Conservation (phyloP, 92 coral and sea anemone species). For the Phymanthus crucifer region DNA sequence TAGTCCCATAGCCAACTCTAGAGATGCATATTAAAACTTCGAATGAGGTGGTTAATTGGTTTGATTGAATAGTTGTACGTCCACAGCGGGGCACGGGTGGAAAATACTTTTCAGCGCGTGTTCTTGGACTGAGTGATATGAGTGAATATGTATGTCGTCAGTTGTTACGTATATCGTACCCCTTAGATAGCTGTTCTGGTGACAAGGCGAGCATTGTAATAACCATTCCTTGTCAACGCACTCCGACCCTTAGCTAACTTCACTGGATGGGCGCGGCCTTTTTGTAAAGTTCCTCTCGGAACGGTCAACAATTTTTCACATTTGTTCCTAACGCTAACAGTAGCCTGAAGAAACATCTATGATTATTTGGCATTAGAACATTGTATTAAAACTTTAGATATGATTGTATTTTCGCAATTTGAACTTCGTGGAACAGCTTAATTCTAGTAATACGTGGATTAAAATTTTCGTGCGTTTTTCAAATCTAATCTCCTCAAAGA, state of each 20-base stretch:
- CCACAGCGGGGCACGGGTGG: neutral
- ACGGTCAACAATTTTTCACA: neutral
- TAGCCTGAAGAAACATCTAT: too few species aligned
- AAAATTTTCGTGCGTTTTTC: neutral
- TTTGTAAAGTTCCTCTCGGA: neutral
- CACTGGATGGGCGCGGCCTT: neutral
- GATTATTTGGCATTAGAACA: too few species aligned
- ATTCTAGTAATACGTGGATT: too few species aligned
- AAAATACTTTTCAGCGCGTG: conserved; percentile 19
- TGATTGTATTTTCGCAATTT: too few species aligned
- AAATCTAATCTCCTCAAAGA: neutral
- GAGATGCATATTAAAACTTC: neutral
- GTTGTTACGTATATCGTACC: conserved; percentile 12
- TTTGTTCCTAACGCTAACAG: too few species aligned
- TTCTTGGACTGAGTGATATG: neutral
- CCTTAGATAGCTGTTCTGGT: conserved; percentile 25
- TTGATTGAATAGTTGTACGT: conserved; percentile 3
- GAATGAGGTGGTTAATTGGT: neutral
- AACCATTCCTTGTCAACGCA: conserved; percentile 16
- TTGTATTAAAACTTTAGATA: too few species aligned
- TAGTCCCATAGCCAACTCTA: neutral
- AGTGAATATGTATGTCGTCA: conserved; percentile 13
- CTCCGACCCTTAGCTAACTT: neutral
- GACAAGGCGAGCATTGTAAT: conserved; percentile 18
- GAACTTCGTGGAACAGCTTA: too few species aligned